Conservation (phyloP, 2,888 invertebrate genomes). For the Gonocerus acuteangulatus region DNA sequence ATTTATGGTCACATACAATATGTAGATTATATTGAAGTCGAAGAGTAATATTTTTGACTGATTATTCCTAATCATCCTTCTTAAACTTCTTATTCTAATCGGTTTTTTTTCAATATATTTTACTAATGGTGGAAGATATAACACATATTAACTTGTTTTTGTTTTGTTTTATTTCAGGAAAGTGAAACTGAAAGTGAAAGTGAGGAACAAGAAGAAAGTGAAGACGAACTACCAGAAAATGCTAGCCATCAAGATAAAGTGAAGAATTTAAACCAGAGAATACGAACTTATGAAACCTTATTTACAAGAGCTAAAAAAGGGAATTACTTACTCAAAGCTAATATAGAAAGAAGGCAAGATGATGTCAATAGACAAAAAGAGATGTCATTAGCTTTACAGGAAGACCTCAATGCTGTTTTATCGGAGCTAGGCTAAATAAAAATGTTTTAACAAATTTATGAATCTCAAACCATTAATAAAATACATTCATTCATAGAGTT, state of each 20-base stretch:
- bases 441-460: neutral
- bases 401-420: conserved; percentile 77
- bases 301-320: conserved; percentile 77
- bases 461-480: neutral
- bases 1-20: too few species aligned
- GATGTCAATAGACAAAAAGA: conserved; percentile 77
- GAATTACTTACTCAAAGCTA: conserved; percentile 77
- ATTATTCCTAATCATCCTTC: too few species aligned
- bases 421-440: conserved; percentile 66
- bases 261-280: conserved; percentile 50
- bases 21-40: too few species aligned
- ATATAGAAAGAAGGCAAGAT: conserved; percentile 78
- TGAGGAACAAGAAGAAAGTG: conserved; percentile 57
- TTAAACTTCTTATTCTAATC: too few species aligned
- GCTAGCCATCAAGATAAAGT: conserved; percentile 60
- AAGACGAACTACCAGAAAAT: conserved; percentile 59
- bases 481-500: too few species aligned
- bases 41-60: too few species aligned
- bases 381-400: conserved; percentile 65
- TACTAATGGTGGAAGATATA: too few species aligned
- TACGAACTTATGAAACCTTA: conserved; percentile 70
- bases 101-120: too few species aligned
- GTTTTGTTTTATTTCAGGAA: conserved; percentile 36
- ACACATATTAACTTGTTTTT: too few species aligned
- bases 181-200: conserved; percentile 59